phyloP scores from a whole-genome alignment of 92 coral and sea anemone species.

The Zoanthus sansibaricus region DNA sequence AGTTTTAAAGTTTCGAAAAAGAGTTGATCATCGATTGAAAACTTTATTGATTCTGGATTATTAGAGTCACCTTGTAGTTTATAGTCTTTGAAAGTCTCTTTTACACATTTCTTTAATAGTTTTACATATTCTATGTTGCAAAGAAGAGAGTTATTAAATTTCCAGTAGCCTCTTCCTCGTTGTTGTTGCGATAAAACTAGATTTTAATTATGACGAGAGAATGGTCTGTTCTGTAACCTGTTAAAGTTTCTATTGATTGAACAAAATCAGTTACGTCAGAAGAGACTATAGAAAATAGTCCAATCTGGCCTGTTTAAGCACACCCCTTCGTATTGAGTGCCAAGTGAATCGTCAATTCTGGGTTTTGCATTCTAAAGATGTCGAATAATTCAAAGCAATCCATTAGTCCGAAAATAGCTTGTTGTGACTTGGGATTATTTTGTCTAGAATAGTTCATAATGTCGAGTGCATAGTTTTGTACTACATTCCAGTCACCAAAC shows the following conservation, averaged over 20 bases:
- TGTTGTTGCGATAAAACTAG: neutral
- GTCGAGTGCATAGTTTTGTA: constrained; percentile 14
- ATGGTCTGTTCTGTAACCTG: constrained; percentile 45
- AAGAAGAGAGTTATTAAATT: neutral
- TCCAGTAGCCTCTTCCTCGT: constrained; percentile 9
- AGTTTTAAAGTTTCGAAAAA: no score
- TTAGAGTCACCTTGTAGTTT: neutral
- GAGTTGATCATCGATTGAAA: no score
- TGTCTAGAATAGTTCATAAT: neutral
- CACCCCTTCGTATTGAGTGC: constrained; percentile 4
- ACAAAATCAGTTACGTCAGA: constrained; percentile 46
- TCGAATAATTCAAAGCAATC: constrained; percentile 1
- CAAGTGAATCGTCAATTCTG: constrained; percentile 21
- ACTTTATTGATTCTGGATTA: no score
- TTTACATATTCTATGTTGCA: no score
- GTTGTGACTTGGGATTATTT: constrained; percentile 18
- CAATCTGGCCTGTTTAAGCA: constrained; percentile 8
- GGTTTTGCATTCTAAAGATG: constrained; percentile 25
- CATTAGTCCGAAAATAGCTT: constrained; percentile 21
- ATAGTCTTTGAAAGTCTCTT: neutral
- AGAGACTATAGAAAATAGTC: constrained; percentile 53
- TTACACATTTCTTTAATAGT: neutral
- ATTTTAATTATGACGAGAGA: neutral
- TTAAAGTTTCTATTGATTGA: constrained; percentile 38
- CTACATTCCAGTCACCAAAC: constrained; percentile 29